phyloP scores from a whole-genome alignment of 1,140 invertebrate genomes.

The Drosophila simulans region DNA sequence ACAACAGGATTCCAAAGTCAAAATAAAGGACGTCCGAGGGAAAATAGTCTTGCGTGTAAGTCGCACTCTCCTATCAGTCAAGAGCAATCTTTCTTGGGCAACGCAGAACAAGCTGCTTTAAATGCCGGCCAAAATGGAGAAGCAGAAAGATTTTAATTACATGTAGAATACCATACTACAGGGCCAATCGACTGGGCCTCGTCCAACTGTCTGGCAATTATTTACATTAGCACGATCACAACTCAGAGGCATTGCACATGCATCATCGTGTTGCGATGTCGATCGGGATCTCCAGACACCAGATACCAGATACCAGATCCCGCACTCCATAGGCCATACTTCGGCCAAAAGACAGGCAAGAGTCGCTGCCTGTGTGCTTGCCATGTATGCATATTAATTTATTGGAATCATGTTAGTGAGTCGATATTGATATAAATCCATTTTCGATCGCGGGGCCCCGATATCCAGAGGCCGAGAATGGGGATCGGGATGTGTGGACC shows the following conservation, averaged over 20 bases:
- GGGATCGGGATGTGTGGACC: slow-evolving; percentile 7
- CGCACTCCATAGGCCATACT: background rate
- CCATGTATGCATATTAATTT: slow-evolving; percentile 84
- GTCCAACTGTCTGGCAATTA: slow-evolving; percentile 74
- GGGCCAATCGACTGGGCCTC: slow-evolving; percentile 18
- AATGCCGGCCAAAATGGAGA: slow-evolving; percentile 67
- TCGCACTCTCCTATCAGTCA: slow-evolving; percentile 75
- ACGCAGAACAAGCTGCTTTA: slow-evolving; percentile 54
- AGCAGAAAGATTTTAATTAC: slow-evolving; percentile 79
- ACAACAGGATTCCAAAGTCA: slow-evolving; percentile 29
- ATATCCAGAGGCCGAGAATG: slow-evolving; percentile 35
- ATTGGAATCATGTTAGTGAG: slow-evolving; percentile 84
- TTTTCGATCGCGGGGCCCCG: slow-evolving; percentile 73
- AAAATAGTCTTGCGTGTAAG: slow-evolving; percentile 67
- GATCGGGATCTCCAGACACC: slow-evolving; percentile 67
- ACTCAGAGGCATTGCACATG: slow-evolving; percentile 83
- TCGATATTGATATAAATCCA: slow-evolving; percentile 84
- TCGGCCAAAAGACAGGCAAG: slow-evolving; percentile 46
- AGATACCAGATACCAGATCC: background rate
- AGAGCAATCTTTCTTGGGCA: slow-evolving; percentile 59
- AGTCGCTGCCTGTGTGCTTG: slow-evolving; percentile 57
- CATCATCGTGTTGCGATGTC: slow-evolving; percentile 80
- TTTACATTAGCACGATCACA: slow-evolving; percentile 84
- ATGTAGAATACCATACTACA: slow-evolving; percentile 44
- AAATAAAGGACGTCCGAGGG: background rate